These are phyloP conservation scores for Eupelmus urozonus DNA, from an alignment of 2,888 invertebrate genomes.

Conservation along the genomic window DNA sequence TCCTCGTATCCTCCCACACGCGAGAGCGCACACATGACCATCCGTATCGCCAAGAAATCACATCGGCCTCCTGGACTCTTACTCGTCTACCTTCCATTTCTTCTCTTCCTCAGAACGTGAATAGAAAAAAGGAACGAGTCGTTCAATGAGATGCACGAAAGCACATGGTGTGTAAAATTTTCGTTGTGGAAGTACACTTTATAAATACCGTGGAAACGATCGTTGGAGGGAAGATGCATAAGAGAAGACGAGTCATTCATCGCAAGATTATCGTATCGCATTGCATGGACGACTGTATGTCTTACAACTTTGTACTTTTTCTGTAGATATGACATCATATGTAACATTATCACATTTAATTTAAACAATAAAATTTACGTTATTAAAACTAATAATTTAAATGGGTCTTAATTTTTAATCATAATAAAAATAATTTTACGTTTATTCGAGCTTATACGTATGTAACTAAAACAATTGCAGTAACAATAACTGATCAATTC, in stretches of 20 bases:
- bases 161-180: not conserved
- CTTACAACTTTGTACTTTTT: constrained; percentile 76
- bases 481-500: too few species aligned
- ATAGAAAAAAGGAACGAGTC: not conserved
- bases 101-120: constrained; percentile 7
- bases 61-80: constrained; percentile 7
- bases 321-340: constrained; percentile 74
- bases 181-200: not conserved
- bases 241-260: constrained; percentile 59
- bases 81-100: constrained; percentile 17
- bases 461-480: too few species aligned
- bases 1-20: not conserved
- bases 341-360: constrained; percentile 72
- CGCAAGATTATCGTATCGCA: constrained; percentile 63
- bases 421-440: too few species aligned
- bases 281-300: constrained; percentile 65
- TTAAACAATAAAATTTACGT: constrained; percentile 74
- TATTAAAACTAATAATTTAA: constrained; percentile 65
- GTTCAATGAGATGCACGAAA: constrained; percentile 20
- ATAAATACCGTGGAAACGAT: constrained; percentile 8
- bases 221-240: constrained; percentile 33
- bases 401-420: too few species aligned
- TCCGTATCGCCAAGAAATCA: constrained; percentile 28
- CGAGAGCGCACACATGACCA: constrained; percentile 2
- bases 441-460: too few species aligned